Evolutionary conservation across 2,797 vertebrate genomes (phyloP).

Genomic region (Gallinago stenura): DNA sequence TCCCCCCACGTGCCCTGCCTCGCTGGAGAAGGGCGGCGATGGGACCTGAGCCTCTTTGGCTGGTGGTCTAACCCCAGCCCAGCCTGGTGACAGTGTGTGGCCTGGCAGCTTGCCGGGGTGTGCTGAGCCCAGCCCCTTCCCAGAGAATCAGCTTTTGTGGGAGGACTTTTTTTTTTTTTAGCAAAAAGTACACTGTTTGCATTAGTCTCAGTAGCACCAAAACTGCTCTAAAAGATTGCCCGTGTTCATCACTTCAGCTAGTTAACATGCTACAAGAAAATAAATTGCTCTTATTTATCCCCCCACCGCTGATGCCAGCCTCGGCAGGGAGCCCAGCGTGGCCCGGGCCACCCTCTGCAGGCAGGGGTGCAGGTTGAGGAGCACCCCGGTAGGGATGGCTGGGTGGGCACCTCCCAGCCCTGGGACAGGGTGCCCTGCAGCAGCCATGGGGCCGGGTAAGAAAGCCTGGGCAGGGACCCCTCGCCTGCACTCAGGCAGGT

Average conservation of each 20-base stretch:
- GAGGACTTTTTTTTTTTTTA: neutral
- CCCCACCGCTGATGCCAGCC: neutral
- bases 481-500: rapidly evolving
- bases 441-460: neutral
- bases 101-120: neutral
- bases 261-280: neutral
- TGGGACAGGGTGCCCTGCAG: neutral
- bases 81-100: neutral
- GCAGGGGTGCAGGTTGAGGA: neutral
- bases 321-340: rapidly evolving
- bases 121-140: neutral
- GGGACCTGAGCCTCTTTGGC: neutral
- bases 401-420: neutral
- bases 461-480: neutral
- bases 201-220: neutral
- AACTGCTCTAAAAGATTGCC: neutral
- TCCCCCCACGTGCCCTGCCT: rapidly evolving
- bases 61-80: neutral
- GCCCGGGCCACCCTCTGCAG: rapidly evolving
- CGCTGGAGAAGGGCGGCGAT: rapidly evolving
- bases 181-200: neutral
- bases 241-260: neutral
- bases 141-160: neutral
- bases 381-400: rapidly evolving
- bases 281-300: rapidly evolving